Percentiles rank a stretch among this genome's conserved stretches.
phyloP scores from a whole-genome alignment of 2,888 invertebrate species.

The Prostheceraeus crozeri region DNA sequence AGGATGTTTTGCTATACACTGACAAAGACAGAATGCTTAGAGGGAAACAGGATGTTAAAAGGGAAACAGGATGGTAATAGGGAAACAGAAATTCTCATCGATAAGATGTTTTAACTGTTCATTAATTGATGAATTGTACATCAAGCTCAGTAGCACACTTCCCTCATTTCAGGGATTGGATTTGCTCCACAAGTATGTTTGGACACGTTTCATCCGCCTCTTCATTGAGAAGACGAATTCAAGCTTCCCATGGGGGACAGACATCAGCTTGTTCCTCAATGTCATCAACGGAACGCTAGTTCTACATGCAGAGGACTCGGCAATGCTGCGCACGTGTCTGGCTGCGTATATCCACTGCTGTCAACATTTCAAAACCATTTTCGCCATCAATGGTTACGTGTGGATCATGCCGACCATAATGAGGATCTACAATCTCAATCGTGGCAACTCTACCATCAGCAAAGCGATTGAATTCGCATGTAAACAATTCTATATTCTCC shows the following conservation, averaged over 20 bases:
- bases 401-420: constrained; percentile 93
- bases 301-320: constrained; percentile 89
- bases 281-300: constrained; percentile 92
- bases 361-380: constrained; percentile 65
- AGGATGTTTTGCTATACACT: no score
- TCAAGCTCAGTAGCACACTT: no score
- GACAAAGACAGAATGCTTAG: no score
- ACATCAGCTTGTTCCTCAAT: constrained; percentile 91
- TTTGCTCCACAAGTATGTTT: constrained; percentile 94
- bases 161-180: constrained; percentile 75
- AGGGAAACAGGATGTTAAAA: no score
- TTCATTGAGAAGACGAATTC: constrained; percentile 98
- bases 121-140: no score
- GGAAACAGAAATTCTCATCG: no score
- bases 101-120: no score
- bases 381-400: constrained; percentile 85
- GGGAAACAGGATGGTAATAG: no score
- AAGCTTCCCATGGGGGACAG: constrained; percentile 89
- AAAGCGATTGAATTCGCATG: constrained; percentile 94
- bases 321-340: constrained; percentile 85
- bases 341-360: constrained; percentile 80
- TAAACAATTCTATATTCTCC: constrained; percentile 93
- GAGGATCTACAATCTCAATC: constrained; percentile 92
- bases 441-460: constrained; percentile 86
- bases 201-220: constrained; percentile 80